A percentile compares a stretch with the other conserved stretches of the same genome.
These are phyloP conservation scores for Planiliza haematocheilus DNA, from an alignment of 2,113 vertebrate genomes.

Conservation along the genomic window DNA sequence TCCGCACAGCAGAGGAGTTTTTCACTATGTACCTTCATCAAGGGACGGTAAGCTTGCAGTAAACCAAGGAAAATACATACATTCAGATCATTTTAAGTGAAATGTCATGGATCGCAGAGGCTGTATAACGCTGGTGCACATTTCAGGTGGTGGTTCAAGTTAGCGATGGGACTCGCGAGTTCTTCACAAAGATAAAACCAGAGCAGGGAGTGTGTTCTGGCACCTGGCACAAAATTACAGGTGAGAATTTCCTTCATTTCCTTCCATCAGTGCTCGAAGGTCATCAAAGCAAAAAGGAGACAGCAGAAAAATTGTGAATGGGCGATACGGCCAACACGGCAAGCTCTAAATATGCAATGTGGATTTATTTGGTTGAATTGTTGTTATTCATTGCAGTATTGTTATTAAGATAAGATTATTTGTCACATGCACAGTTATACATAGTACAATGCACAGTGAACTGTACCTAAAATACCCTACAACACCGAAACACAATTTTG, in stretches of 20 bases:
- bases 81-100: not conserved
- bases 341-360: no score
- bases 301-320: no score
- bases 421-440: no score
- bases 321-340: no score
- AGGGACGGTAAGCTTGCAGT: constrained; percentile 82
- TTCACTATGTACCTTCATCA: constrained; percentile 90
- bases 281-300: not conserved
- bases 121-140: no score
- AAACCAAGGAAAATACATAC: not conserved
- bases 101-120: not conserved
- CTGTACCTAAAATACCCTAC: no score
- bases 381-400: no score
- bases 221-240: constrained; percentile 92
- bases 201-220: constrained; percentile 89
- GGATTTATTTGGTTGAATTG: no score
- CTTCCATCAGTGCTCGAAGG: no score
- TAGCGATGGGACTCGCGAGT: constrained; percentile 88
- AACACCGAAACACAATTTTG: no score
- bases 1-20: constrained; percentile 85
- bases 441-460: no score
- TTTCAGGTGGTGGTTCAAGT: constrained; percentile 90
- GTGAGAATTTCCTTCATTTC: constrained; percentile 79
- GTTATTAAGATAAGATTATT: no score
- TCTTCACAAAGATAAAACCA: constrained; percentile 88